phyloP scores from a whole-genome alignment of 1,140 invertebrate species.

The Megathymus violae region DNA sequence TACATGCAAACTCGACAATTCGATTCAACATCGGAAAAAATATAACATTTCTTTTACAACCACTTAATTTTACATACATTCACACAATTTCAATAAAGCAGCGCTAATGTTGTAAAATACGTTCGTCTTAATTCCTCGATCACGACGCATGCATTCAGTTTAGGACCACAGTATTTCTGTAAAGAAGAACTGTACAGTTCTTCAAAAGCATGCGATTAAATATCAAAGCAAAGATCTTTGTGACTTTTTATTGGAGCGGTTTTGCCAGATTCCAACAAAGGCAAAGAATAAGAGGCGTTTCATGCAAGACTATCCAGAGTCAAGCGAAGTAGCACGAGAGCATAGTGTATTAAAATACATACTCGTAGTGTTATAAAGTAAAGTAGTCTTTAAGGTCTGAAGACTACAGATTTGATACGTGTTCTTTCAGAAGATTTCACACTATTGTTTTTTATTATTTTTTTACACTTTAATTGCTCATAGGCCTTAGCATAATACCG shows the following conservation, averaged over 20 bases:
- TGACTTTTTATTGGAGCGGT: conserved; percentile 32
- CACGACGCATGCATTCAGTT: neutral
- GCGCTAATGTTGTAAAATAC: neutral
- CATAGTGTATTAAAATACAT: neutral
- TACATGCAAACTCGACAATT: too few species aligned
- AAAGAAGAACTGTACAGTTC: conserved; percentile 28
- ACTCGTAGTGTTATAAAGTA: neutral
- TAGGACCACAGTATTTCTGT: conserved; percentile 17
- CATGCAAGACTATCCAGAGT: conserved; percentile 13
- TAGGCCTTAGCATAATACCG: too few species aligned
- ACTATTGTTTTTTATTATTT: too few species aligned
- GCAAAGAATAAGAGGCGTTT: conserved; percentile 21
- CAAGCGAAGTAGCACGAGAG: conserved; percentile 8
- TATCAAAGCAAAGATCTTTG: conserved; percentile 26
- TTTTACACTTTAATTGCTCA: too few species aligned
- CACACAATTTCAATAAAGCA: too few species aligned
- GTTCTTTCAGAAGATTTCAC: too few species aligned
- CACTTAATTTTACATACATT: too few species aligned
- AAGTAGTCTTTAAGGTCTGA: neutral
- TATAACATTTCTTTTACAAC: too few species aligned
- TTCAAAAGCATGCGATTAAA: conserved; percentile 30
- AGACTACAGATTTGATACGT: neutral
- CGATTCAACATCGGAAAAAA: too few species aligned
- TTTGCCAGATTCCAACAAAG: conserved; percentile 26
- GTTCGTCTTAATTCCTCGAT: neutral